phyloP scores from a whole-genome alignment of 1,140 invertebrate species.

The Kradibia gibbosae region DNA sequence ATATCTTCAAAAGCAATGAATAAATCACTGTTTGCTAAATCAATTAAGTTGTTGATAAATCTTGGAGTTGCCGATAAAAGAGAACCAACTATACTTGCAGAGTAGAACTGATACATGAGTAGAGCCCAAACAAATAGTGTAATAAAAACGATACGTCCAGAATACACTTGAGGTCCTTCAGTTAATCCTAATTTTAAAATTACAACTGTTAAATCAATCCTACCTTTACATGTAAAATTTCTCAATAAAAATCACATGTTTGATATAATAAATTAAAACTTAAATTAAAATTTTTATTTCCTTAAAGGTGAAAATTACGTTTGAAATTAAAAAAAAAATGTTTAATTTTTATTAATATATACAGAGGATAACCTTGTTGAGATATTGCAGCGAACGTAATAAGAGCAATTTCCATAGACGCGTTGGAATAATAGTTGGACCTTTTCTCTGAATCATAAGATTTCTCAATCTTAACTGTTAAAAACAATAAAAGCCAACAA shows the following conservation, averaged over 20 bases:
- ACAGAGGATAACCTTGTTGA: constrained; percentile 71
- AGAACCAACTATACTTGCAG: constrained; percentile 81
- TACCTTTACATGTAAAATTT: neutral
- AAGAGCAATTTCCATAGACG: constrained; percentile 60
- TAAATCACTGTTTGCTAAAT: constrained; percentile 77
- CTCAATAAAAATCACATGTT: neutral
- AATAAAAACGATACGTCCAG: constrained; percentile 77
- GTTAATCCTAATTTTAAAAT: constrained; percentile 66
- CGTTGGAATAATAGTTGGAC: constrained; percentile 39
- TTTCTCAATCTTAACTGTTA: constrained; percentile 51
- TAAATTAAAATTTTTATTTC: neutral
- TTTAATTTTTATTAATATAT: neutral
- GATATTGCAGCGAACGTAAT: constrained; percentile 68
- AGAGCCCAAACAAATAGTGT: constrained; percentile 78
- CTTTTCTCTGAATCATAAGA: constrained; percentile 18
- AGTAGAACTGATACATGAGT: constrained; percentile 81
- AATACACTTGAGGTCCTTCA: constrained; percentile 69
- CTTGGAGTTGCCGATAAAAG: constrained; percentile 78
- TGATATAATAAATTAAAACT: neutral
- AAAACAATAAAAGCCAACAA: constrained; percentile 55
- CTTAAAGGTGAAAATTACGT: neutral
- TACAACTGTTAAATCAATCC: neutral
- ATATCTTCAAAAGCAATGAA: constrained; percentile 77
- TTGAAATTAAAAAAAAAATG: neutral
- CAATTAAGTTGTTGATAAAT: constrained; percentile 76